Base-by-base conservation (phyloP, 2,797 vertebrate species). In the Galaxias olidus region DNA sequence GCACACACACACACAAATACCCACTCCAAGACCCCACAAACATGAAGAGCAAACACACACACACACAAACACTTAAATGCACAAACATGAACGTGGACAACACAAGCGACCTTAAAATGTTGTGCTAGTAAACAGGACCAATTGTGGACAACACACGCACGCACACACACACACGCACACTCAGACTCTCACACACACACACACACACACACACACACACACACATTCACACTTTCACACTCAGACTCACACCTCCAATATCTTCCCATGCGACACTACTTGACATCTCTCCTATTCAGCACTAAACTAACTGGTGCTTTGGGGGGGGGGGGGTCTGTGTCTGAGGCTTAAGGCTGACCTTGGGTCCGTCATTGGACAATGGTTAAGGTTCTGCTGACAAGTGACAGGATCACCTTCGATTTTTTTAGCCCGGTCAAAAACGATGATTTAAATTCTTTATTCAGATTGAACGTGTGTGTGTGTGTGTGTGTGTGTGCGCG, bases 331-430 rank as follows among this genome's bases (percentile, higher is more conserved):
- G 14, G 46, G 14, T 47, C 8, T 47, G 11, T 47, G 46, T 14
- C 46, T 47, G 46, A 12, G 46, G 30, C 30, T 30, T 30, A 51
- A 49, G 73, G 67, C 66, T 80, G 83, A 81, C 84, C 86, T 84
- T 77, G 72, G 59, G 13, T 68, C 69, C 65, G 70, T 71, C 76
- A 65, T 77, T 84, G 77, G 78, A 59, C 80, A 78, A 30, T 30
- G 30, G 30, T 30, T 30, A 30, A 30, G 30, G 6, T 30, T 30
- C 13, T 64, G 84, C 80, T 76, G 75, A 85, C 81, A 62, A 72
- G 73, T 73, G 65, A 66, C 5, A 46, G 9, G 54, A 30, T 30
- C 30, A 30, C 30, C 2, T 30, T 30, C 6, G 30, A 30, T 30
- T 30, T 30, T 30, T 30, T 30, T 30, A 30, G 30, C 30, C 30